Evolutionary conservation across 2,797 vertebrate species (phyloP).

Genomic region (Aplochiton taeniatus): DNA sequence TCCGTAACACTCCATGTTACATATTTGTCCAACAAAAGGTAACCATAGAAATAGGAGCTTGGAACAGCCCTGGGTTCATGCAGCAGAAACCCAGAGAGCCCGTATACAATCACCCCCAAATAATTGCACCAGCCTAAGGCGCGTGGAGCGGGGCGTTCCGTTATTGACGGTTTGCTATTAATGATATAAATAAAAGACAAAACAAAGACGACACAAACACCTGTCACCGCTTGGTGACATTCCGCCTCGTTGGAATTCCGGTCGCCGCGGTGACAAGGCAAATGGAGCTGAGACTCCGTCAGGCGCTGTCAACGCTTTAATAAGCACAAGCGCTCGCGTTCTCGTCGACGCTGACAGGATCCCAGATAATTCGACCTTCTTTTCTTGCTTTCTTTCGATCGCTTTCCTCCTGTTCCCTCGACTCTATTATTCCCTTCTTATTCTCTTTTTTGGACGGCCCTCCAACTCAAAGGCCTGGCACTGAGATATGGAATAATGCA

Average conservation of each 20-base stretch:
- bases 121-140: too few relatives aligned
- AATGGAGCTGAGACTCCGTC: slow-evolving; percentile 58
- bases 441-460: background rate
- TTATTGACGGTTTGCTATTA: too few relatives aligned
- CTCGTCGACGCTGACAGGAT: slow-evolving; percentile 31
- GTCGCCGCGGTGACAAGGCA: slow-evolving; percentile 36
- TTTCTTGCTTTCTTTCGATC: background rate
- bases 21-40: too few relatives aligned
- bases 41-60: too few relatives aligned
- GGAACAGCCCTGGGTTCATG: too few relatives aligned
- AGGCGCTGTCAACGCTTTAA: slow-evolving; percentile 58
- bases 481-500: background rate
- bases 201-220: slow-evolving; percentile 38
- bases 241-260: slow-evolving; percentile 46
- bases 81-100: too few relatives aligned
- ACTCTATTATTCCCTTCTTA: background rate
- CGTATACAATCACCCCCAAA: too few relatives aligned
- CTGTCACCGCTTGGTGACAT: slow-evolving; percentile 40
- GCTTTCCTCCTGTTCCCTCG: background rate
- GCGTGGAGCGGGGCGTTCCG: too few relatives aligned
- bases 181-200: background rate
- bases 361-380: slow-evolving; percentile 45
- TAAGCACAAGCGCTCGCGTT: slow-evolving; percentile 45
- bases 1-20: too few relatives aligned
- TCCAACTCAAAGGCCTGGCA: slow-evolving; percentile 1